Evolutionary conservation across 2,888 invertebrate genomes (phyloP).

Genomic region (Drosophila trichaetosa): DNA sequence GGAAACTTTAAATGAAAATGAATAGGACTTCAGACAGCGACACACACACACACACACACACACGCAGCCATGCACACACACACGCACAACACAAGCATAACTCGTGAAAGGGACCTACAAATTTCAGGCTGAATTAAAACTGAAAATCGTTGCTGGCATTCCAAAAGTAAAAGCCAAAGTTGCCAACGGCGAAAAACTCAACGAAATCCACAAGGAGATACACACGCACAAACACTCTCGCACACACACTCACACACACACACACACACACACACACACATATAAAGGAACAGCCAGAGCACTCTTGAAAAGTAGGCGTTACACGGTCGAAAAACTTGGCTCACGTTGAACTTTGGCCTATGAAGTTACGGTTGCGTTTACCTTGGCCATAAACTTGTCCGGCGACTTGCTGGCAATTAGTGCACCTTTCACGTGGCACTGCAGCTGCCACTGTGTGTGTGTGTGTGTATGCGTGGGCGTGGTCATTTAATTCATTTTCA

Average conservation of each 20-base stretch:
- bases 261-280: conserved; percentile 8
- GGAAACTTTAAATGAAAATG: conserved; percentile 53
- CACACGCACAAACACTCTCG: conserved; percentile 11
- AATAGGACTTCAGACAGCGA: conserved; percentile 40
- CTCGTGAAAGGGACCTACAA: conserved; percentile 21
- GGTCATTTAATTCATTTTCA: conserved; percentile 78
- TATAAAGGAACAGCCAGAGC: conserved; percentile 11
- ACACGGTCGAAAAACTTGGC: conserved; percentile 72
- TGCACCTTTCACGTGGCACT: conserved; percentile 58
- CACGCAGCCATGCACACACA: not conserved
- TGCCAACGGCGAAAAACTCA: conserved; percentile 36
- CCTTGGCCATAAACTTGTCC: conserved; percentile 79
- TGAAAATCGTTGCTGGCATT: conserved; percentile 54
- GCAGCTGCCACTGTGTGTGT: conserved; percentile 10
- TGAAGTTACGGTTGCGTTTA: conserved; percentile 65
- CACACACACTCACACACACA: conserved; percentile 3
- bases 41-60: not conserved
- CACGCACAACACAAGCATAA: conserved; percentile 1
- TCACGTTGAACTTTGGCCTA: conserved; percentile 72
- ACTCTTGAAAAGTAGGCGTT: conserved; percentile 66
- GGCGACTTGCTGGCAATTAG: conserved; percentile 76
- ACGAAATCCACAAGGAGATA: conserved; percentile 13
- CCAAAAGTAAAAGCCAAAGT: conserved; percentile 71
- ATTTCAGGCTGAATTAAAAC: conserved; percentile 50
- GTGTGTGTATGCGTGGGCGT: conserved; percentile 50